These are phyloP conservation scores for Felis catus DNA, from an alignment of 2,113 vertebrate species.

Conservation along the genomic window DNA sequence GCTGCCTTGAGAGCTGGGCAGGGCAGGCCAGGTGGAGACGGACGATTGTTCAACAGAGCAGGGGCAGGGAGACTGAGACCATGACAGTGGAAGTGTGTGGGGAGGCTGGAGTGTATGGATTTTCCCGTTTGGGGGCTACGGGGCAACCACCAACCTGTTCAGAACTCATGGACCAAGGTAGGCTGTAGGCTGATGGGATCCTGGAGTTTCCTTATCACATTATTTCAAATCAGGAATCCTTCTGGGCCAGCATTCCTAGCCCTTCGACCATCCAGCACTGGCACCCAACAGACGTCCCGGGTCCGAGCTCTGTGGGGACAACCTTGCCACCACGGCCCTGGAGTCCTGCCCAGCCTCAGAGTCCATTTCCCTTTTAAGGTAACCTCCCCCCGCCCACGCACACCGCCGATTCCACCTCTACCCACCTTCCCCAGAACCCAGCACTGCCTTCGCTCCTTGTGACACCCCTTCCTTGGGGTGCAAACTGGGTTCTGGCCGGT, in stretches of 20 bases:
- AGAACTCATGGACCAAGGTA: background rate
- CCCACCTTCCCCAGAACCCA: background rate
- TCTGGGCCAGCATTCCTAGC: background rate
- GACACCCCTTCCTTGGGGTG: background rate
- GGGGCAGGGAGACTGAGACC: background rate
- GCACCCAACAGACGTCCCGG: background rate
- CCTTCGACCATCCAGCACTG: background rate
- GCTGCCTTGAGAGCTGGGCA: background rate
- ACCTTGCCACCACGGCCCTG: accelerated
- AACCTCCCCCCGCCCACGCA: too few relatives aligned
- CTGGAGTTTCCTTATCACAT: background rate
- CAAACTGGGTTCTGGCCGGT: background rate
- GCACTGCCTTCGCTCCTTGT: background rate
- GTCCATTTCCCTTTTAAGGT: background rate
- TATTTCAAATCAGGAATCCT: background rate
- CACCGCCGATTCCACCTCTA: background rate
- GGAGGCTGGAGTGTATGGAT: background rate
- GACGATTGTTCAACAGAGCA: background rate
- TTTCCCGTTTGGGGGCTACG: background rate
- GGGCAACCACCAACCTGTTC: background rate
- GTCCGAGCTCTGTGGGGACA: background rate
- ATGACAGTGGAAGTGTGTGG: accelerated
- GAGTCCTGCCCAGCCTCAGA: background rate
- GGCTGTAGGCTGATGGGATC: background rate
- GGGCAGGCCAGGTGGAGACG: background rate